Base-by-base conservation (phyloP, 2,797 vertebrate species). In the Lagorchestes hirsutus region DNA sequence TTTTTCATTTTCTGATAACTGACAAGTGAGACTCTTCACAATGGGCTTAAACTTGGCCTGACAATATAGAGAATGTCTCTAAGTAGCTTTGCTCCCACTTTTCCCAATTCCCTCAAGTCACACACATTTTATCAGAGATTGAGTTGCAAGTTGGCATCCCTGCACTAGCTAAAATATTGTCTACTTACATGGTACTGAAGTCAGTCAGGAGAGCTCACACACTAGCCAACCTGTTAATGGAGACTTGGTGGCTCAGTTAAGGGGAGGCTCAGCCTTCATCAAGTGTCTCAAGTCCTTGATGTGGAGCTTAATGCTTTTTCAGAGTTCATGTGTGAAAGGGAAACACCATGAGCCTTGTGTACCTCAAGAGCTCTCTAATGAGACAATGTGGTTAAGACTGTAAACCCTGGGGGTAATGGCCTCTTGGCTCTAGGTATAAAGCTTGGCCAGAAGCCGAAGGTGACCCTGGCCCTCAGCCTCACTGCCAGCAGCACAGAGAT, bases 111-210 rank as follows among this genome's bases (percentile, higher is more conserved):
- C 92, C 59, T n/a, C 52, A 91, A 94, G 54, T 59, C 27, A 54
- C 29, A 55, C 93, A 57, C 74, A 90, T 91, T 95, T 40, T 90
- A 52, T 92, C 67, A 95, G 1, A 0, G 27, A 92, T 93, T 8
- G 54, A 96, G 55, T 93, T 94, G 58, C 87, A 94, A 96, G 52
- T 0, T 58, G n/a, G 90, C n/a, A 31, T 95, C 82, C 90, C 46
- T 24, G 46, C 46, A 92, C 10, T 46, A 91, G 40, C 54, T 10
- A 90, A 1, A n/a, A 87, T 18, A 5, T 91, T 31, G 13, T 95
- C 93, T 87, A 95, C 90, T n/a, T 91, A 92, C 93, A 93, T 29
- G 90, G 90, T 90, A 67, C 56, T 95, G 34, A 93, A 55, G 50
- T 54, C 93, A 31, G 54, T 90, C 93, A 92, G 91, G 59, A 90